Evolutionary conservation across 2,888 invertebrate species (phyloP).

Genomic region (Napeogenes sylphis): DNA sequence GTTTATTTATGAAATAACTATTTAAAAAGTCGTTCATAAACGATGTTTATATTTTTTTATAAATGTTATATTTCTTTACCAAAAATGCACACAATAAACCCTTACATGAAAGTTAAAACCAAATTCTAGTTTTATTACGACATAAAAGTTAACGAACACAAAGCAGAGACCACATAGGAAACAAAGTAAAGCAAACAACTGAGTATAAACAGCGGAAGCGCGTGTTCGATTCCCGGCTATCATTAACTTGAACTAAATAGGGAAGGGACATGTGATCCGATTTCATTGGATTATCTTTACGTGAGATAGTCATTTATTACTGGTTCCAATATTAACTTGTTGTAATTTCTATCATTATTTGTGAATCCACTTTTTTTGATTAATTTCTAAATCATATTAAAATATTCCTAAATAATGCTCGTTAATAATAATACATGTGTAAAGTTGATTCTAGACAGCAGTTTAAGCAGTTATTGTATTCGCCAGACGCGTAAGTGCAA

Average conservation of each 20-base stretch:
- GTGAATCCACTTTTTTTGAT: no score
- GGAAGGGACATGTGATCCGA: constrained; percentile 32
- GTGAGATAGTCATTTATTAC: no score
- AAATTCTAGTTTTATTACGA: constrained; percentile 19
- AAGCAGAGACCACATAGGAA: constrained; percentile 24
- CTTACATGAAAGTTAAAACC: constrained; percentile 8
- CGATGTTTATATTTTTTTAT: neutral
- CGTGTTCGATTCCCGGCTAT: constrained; percentile 49
- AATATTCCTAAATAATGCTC: no score
- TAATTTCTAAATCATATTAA: no score
- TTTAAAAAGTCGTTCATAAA: no score
- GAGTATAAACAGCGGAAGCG: constrained; percentile 51
- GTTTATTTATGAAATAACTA: no score
- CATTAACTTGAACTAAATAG: constrained; percentile 50
- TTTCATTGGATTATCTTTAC: constrained; percentile 2
- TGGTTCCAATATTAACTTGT: no score
- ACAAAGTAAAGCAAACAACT: constrained; percentile 32
- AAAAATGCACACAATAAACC: neutral
- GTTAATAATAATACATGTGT: no score
- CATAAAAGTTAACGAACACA: constrained; percentile 25
- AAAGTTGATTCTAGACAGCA: no score
- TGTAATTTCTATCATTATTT: no score
- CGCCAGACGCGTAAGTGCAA: no score
- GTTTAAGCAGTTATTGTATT: no score
- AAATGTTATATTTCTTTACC: neutral